phyloP scores from a whole-genome alignment of 1,140 invertebrate genomes.

The Vanessa atalanta region DNA sequence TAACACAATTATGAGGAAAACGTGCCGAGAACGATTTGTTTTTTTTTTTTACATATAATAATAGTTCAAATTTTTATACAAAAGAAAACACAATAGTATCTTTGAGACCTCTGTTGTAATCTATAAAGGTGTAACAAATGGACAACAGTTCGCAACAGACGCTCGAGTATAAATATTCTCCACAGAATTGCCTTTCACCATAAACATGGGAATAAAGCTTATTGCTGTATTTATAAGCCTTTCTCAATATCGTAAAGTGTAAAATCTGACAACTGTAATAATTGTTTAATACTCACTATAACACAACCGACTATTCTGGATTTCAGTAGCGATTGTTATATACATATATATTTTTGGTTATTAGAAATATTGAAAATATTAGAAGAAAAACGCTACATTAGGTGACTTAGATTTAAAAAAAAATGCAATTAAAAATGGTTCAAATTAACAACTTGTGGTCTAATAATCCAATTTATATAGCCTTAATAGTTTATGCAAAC shows the following conservation, averaged over 20 bases:
- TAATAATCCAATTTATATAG: too few species aligned
- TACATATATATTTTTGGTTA: too few species aligned
- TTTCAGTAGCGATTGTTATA: not conserved
- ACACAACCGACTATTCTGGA: not conserved
- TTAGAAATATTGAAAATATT: too few species aligned
- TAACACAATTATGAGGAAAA: too few species aligned
- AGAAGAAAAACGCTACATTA: too few species aligned
- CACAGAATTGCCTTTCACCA: slow-evolving; percentile 41
- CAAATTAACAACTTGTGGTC: too few species aligned
- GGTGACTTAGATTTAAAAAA: too few species aligned
- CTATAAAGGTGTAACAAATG: slow-evolving; percentile 28
- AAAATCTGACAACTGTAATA: slow-evolving; percentile 28
- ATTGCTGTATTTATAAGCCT: slow-evolving; percentile 35
- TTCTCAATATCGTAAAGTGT: slow-evolving; percentile 31
- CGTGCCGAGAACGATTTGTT: too few species aligned
- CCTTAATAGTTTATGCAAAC: too few species aligned
- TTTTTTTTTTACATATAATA: too few species aligned
- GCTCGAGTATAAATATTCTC: slow-evolving; percentile 37
- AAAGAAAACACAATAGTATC: not conserved
- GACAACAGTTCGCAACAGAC: slow-evolving; percentile 17
- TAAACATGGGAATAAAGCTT: slow-evolving; percentile 37
- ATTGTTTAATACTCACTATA: slow-evolving; percentile 13
- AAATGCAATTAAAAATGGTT: too few species aligned
- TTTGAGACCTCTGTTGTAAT: not conserved
- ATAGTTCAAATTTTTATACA: too few species aligned